These are phyloP conservation scores for Solea solea DNA, from an alignment of 2,113 vertebrate genomes.

Conservation along the genomic window DNA sequence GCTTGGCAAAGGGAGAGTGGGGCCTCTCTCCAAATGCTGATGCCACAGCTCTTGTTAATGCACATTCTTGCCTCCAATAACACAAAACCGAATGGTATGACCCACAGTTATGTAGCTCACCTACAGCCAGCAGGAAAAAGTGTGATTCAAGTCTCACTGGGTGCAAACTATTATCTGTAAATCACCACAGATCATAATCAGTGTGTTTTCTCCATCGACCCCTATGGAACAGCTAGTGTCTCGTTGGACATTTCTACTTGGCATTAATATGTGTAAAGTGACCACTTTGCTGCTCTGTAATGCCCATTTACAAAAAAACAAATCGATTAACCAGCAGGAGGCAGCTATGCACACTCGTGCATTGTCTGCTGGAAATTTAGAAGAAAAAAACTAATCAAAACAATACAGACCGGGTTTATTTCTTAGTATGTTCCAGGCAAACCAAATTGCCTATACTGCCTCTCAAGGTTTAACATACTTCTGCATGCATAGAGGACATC, in stretches of 20 bases:
- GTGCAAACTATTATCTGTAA: conserved; percentile 1
- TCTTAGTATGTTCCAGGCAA: neutral
- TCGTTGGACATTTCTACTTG: neutral
- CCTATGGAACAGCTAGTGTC: conserved; percentile 21
- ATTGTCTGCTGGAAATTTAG: neutral
- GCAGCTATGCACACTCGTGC: neutral
- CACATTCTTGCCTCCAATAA: conserved; percentile 49
- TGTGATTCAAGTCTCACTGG: neutral
- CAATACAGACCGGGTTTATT: neutral
- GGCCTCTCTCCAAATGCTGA: conserved; percentile 62
- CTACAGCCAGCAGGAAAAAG: conserved; percentile 6
- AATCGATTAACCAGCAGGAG: neutral
- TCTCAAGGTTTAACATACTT: too few species aligned
- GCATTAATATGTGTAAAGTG: neutral
- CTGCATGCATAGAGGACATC: too few species aligned
- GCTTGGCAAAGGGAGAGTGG: conserved; percentile 21
- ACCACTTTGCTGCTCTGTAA: neutral
- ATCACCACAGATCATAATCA: neutral
- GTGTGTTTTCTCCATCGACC: neutral
- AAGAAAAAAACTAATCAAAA: neutral
- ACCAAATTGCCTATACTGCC: neutral
- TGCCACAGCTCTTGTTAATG: conserved; percentile 56
- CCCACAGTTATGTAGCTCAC: conserved; percentile 18
- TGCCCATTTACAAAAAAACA: neutral
- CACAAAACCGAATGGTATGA: conserved; percentile 36